Evolutionary conservation across 2,888 invertebrate species (phyloP).

Genomic region (Pelosia muscerda): DNA sequence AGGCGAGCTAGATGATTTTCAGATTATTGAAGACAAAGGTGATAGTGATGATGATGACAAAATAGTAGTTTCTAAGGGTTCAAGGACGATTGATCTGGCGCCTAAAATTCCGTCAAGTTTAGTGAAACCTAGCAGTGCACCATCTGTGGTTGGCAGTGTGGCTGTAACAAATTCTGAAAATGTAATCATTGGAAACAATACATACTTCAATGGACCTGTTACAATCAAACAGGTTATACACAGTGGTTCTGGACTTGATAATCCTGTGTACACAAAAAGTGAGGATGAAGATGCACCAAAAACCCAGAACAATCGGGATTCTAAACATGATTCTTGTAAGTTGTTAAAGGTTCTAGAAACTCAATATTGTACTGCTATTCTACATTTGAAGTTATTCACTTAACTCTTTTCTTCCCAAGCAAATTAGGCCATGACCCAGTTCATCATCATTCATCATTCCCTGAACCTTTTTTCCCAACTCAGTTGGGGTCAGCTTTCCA

Average conservation of each 20-base stretch:
- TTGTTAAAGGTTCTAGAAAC: neutral
- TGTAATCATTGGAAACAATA: constrained; percentile 92
- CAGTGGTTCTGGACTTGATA: constrained; percentile 69
- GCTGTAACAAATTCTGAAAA: constrained; percentile 90
- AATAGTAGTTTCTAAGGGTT: constrained; percentile 37
- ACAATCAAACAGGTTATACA: constrained; percentile 92
- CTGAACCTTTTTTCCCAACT: too few species aligned
- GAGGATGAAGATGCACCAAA: constrained; percentile 58
- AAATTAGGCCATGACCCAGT: neutral
- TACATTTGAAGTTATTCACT: neutral
- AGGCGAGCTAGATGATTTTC: constrained; percentile 71
- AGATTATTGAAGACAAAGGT: constrained; percentile 67
- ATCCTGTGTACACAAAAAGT: constrained; percentile 65
- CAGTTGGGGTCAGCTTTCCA: too few species aligned
- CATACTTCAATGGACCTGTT: constrained; percentile 92
- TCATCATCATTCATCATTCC: too few species aligned
- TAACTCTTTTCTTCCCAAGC: neutral
- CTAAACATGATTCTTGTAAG: constrained; percentile 46
- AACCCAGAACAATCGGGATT: constrained; percentile 22
- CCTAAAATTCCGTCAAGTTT: constrained; percentile 59
- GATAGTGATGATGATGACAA: constrained; percentile 63
- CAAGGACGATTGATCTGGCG: constrained; percentile 51
- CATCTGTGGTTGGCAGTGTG: constrained; percentile 85
- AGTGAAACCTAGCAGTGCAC: constrained; percentile 56
- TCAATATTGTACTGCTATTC: neutral